Conservation (phyloP, 92 coral and sea anemone species). For the Porites divaricata region DNA sequence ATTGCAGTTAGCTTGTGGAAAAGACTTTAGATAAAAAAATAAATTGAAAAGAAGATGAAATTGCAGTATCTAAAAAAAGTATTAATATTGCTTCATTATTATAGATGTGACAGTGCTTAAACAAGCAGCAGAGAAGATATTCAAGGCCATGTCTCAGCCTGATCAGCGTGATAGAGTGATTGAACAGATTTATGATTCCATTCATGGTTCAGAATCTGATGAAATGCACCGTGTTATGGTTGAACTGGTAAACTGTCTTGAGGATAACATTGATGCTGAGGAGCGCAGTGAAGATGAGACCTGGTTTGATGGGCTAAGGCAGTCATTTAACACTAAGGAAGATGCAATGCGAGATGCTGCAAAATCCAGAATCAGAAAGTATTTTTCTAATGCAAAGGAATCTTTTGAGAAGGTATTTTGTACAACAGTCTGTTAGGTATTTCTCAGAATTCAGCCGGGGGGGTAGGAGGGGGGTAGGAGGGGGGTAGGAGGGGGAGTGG, state of each 20-base stretch:
- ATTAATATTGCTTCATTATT: neutral
- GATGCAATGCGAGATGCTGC: conserved; percentile 79
- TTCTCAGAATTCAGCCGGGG: too few relatives aligned
- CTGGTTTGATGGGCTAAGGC: conserved; percentile 90
- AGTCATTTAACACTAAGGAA: conserved; percentile 76
- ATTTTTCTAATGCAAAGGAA: conserved; percentile 78
- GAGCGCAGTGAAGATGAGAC: conserved; percentile 76
- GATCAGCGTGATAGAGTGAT: conserved; percentile 58
- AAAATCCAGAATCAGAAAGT: conserved; percentile 83
- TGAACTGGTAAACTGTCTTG: conserved; percentile 77
- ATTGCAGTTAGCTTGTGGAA: too few relatives aligned
- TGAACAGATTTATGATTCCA: conserved; percentile 67
- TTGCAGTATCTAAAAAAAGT: too few relatives aligned
- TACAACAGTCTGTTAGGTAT: too few relatives aligned
- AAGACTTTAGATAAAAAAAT: too few relatives aligned
- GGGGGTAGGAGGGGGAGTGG: too few relatives aligned
- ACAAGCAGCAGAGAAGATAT: conserved; percentile 81
- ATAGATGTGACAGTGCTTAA: conserved; percentile 83
- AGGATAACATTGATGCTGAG: conserved; percentile 88
- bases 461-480: too few relatives aligned
- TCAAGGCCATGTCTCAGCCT: conserved; percentile 72
- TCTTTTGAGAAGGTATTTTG: conserved; percentile 77
- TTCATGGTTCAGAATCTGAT: conserved; percentile 67
- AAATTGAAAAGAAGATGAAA: too few relatives aligned
- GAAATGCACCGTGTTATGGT: conserved; percentile 80